These are phyloP conservation scores for Steromphala cineraria DNA, from an alignment of 2,888 invertebrate species.

Conservation along the genomic window DNA sequence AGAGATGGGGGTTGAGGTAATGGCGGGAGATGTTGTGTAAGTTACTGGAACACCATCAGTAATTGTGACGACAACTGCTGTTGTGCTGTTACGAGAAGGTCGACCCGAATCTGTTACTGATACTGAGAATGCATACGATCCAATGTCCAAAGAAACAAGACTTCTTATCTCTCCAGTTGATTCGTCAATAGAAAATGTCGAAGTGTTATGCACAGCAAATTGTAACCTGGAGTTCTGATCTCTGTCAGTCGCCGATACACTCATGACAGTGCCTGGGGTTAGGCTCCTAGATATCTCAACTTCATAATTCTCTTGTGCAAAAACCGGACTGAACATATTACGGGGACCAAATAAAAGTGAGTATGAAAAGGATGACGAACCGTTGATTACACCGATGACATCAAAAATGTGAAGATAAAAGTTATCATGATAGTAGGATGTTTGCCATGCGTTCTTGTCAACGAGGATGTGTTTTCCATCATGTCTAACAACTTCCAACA, in stretches of 20 bases:
- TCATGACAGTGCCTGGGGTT: background rate
- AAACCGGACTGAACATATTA: conserved; percentile 35
- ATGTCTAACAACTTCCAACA: conserved; percentile 25
- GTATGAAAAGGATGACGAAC: conserved; percentile 1
- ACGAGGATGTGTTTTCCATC: conserved; percentile 29
- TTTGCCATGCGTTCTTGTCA: conserved; percentile 40
- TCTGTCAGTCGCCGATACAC: background rate
- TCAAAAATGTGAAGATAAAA: conserved; percentile 40
- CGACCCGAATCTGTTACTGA: background rate
- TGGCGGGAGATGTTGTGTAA: no score
- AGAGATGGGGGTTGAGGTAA: no score
- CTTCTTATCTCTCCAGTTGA: background rate
- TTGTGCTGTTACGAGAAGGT: background rate
- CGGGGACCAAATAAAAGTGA: conserved; percentile 29
- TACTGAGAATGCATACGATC: background rate
- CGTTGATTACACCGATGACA: background rate
- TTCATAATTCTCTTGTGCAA: conserved; percentile 12
- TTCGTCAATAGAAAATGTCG: background rate
- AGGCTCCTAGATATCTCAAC: background rate
- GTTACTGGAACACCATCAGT: background rate
- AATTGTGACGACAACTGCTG: background rate
- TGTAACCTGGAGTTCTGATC: background rate
- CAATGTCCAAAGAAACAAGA: background rate
- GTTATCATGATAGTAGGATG: conserved; percentile 36
- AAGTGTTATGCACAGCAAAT: background rate